phyloP scores from a whole-genome alignment of 1,140 invertebrate genomes.

The Drosophila azteca region DNA sequence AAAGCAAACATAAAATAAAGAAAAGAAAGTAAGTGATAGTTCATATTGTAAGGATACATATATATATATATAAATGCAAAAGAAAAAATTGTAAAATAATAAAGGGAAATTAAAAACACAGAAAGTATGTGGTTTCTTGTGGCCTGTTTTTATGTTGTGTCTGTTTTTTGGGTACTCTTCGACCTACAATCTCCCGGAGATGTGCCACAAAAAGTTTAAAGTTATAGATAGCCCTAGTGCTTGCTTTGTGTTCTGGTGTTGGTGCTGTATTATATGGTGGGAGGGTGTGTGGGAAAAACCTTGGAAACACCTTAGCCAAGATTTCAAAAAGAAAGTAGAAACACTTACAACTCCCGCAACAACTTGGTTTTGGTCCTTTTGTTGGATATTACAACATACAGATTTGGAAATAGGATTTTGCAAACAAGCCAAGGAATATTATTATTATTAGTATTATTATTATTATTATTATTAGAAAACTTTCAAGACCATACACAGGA shows the following conservation, averaged over 20 bases:
- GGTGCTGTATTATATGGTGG: constrained; percentile 21
- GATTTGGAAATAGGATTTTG: constrained; percentile 34
- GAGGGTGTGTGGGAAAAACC: constrained; percentile 25
- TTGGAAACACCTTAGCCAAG: constrained; percentile 33
- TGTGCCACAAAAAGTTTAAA: constrained; percentile 56
- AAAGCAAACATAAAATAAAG: constrained; percentile 81
- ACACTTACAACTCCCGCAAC: constrained; percentile 47
- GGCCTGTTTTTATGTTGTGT: constrained; percentile 37
- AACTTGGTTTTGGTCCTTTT: constrained; percentile 46
- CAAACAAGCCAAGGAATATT: neutral
- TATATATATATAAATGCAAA: constrained; percentile 65
- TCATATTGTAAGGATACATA: constrained; percentile 24
- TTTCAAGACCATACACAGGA: constrained; percentile 28
- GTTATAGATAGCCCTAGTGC: constrained; percentile 47
- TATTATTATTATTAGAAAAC: constrained; percentile 26
- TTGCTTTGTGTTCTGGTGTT: constrained; percentile 27
- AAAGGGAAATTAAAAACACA: constrained; percentile 35
- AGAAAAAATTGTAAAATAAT: constrained; percentile 47
- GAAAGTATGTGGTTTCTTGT: constrained; percentile 40
- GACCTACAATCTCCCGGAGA: constrained; percentile 43
- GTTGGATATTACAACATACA: constrained; percentile 58
- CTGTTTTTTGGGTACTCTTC: neutral
- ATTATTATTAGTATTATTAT: constrained; percentile 14
- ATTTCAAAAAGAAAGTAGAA: constrained; percentile 19
- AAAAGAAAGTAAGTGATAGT: constrained; percentile 78